Conservation (phyloP, 2,113 vertebrate species). For the Gadus chalcogrammus region DNA sequence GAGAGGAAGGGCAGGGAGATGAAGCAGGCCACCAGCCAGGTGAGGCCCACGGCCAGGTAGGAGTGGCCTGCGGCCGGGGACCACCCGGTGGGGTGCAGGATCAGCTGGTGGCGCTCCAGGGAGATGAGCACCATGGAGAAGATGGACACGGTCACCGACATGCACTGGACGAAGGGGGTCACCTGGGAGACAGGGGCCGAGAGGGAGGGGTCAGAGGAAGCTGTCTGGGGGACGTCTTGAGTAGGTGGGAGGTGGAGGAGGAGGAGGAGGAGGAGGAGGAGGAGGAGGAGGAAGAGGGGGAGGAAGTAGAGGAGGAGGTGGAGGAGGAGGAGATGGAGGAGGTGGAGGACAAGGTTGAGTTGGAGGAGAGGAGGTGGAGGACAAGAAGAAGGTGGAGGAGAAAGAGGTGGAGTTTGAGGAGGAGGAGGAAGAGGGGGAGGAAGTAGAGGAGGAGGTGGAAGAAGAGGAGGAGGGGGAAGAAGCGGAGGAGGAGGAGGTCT, state of each 20-base stretch:
- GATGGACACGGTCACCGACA: conserved; percentile 73
- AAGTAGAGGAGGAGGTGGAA: too few species aligned
- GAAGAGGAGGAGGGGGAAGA: too few species aligned
- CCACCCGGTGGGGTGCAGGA: conserved; percentile 76
- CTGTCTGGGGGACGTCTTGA: neutral
- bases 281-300: too few species aligned
- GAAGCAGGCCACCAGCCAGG: conserved; percentile 68
- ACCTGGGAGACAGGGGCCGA: conserved; percentile 43
- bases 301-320: too few species aligned
- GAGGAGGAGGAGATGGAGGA: too few species aligned
- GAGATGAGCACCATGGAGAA: conserved; percentile 74
- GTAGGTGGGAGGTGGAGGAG: too few species aligned
- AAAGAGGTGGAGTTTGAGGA: too few species aligned
- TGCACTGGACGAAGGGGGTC: conserved; percentile 73
- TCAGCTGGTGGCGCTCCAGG: conserved; percentile 76
- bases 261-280: too few species aligned
- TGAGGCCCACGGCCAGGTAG: conserved; percentile 69
- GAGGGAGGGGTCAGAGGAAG: neutral
- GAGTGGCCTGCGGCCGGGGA: conserved; percentile 68
- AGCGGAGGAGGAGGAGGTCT: too few species aligned
- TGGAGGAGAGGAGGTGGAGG: too few species aligned
- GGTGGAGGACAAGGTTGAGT: too few species aligned
- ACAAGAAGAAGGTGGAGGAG: too few species aligned
- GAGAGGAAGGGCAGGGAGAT: conserved; percentile 75
- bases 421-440: neutral